phyloP scores from a whole-genome alignment of 2,888 invertebrate genomes.

The Argyra leucocephala region DNA sequence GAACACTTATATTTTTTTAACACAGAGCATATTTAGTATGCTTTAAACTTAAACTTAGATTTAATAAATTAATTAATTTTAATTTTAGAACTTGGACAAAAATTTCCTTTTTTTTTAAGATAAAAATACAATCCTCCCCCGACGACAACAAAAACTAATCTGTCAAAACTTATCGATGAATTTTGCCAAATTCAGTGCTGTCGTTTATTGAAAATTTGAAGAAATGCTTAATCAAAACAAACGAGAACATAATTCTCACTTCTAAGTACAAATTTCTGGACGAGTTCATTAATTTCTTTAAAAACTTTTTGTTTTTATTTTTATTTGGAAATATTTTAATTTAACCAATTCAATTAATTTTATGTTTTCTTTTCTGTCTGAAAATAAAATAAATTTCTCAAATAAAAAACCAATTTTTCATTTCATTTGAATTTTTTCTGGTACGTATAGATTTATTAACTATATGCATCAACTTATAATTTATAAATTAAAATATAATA shows the following conservation, averaged over 20 bases:
- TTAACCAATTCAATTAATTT: too few relatives aligned
- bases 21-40: neutral
- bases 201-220: neutral
- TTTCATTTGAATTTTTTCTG: neutral
- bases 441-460: constrained; percentile 6
- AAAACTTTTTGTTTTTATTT: too few relatives aligned
- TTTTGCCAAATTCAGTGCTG: neutral
- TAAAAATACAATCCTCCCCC: constrained; percentile 3
- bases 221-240: too few relatives aligned
- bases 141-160: neutral
- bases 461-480: neutral
- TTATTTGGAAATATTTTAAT: too few relatives aligned
- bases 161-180: neutral
- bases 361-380: too few relatives aligned
- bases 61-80: neutral
- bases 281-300: too few relatives aligned
- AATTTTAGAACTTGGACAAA: neutral
- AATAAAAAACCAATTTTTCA: neutral
- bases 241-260: too few relatives aligned
- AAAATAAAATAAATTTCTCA: too few relatives aligned
- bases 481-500: constrained; percentile 1
- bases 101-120: neutral
- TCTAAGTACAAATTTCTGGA: too few relatives aligned
- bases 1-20: neutral
- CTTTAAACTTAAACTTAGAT: neutral